A percentile compares a stretch with the other conserved stretches of the same genome.
phyloP scores from a whole-genome alignment of 2,797 vertebrate genomes.

The Brotula barbata region DNA sequence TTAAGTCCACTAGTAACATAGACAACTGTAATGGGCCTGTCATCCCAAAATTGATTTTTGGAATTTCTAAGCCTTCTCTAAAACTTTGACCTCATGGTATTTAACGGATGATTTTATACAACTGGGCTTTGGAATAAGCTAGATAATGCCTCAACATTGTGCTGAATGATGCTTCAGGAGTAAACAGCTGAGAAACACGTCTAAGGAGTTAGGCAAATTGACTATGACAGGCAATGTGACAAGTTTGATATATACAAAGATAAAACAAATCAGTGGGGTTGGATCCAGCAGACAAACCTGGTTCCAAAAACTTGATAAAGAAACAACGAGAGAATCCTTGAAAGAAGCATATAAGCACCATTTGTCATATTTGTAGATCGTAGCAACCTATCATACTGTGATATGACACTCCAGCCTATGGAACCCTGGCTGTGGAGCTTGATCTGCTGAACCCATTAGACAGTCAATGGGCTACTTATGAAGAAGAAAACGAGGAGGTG shows the following conservation, averaged over 20 bases:
- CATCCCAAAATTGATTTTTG: neutral
- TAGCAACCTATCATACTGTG: conserved; percentile 37
- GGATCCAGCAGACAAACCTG: conserved; percentile 20
- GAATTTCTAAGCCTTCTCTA: neutral
- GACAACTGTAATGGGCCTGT: neutral
- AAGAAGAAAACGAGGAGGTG: conserved; percentile 30
- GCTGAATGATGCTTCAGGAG: conserved; percentile 13
- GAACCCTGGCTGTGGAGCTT: conserved; percentile 47
- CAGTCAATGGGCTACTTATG: conserved; percentile 54
- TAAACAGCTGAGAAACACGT: conserved; percentile 39
- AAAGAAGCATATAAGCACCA: conserved; percentile 40
- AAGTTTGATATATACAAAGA: conserved; percentile 8
- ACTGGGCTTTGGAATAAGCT: conserved; percentile 5
- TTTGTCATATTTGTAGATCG: conserved; percentile 38
- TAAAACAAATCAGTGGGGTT: conserved; percentile 35
- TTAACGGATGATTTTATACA: conserved; percentile 12
- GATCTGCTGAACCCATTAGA: conserved; percentile 66
- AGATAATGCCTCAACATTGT: conserved; percentile 13
- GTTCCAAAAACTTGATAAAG: conserved; percentile 23
- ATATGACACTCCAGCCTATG: conserved; percentile 43
- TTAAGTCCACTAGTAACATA: neutral
- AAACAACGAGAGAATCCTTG: conserved; percentile 27
- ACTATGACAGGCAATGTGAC: conserved; percentile 35
- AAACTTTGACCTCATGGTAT: neutral
- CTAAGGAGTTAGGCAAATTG: conserved; percentile 36